Conservation (phyloP, 64 coral and sea anemone species). For the Pocillopora damicornis region DNA sequence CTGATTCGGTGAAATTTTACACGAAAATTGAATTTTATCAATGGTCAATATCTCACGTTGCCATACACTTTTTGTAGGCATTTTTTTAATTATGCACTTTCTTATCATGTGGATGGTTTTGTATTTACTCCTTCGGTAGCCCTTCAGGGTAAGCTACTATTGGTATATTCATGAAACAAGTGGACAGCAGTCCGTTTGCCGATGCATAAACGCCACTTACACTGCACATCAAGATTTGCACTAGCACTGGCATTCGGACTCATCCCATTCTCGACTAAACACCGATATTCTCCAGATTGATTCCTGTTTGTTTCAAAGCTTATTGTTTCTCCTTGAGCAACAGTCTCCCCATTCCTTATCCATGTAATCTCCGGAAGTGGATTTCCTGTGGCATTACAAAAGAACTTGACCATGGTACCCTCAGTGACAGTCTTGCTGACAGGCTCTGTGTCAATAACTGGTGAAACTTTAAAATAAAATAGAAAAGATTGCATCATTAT, state of each 20-base stretch:
- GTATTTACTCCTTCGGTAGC: no score
- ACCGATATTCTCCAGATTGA: background rate
- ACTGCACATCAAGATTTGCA: background rate
- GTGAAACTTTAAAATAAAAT: conserved; percentile 2
- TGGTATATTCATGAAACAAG: no score
- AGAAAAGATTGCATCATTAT: background rate
- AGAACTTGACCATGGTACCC: background rate
- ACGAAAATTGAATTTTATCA: no score
- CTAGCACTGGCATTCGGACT: background rate
- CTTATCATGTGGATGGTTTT: no score
- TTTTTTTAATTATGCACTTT: no score
- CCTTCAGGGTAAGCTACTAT: no score
- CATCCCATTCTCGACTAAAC: background rate
- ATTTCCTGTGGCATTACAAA: background rate
- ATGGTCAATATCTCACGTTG: no score
- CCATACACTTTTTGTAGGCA: no score
- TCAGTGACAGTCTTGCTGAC: conserved; percentile 1
- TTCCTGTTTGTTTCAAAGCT: background rate
- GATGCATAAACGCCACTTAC: background rate
- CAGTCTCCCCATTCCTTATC: background rate
- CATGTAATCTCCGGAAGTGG: background rate
- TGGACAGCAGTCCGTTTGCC: no score
- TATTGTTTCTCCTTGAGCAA: background rate
- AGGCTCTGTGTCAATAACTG: background rate
- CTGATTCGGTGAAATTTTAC: no score